phyloP scores from a whole-genome alignment of 1,140 invertebrate species.

The Aphidius gifuensis region DNA sequence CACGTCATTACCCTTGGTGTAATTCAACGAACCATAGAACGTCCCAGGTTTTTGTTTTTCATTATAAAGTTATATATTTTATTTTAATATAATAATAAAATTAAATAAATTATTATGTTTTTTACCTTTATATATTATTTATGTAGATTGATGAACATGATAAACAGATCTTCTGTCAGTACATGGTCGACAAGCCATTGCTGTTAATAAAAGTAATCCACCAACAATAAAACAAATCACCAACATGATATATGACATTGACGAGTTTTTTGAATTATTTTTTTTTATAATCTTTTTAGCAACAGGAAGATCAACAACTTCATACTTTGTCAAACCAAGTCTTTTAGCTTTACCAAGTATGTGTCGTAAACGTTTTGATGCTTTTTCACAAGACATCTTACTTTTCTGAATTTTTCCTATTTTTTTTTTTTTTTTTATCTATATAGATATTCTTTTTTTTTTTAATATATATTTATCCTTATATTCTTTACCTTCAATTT shows the following conservation, averaged over 20 bases:
- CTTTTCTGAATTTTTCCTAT: constrained; percentile 6
- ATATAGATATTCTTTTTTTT: no score
- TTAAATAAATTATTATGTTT: background rate
- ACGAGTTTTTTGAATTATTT: constrained; percentile 25
- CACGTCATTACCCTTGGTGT: constrained; percentile 32
- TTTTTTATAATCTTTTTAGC: constrained; percentile 32
- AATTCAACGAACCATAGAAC: constrained; percentile 29
- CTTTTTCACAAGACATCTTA: constrained; percentile 41
- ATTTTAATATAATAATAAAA: background rate
- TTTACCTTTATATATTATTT: background rate
- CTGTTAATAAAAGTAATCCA: constrained; percentile 27
- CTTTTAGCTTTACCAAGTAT: constrained; percentile 37
- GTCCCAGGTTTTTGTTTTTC: no score
- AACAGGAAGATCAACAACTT: constrained; percentile 35
- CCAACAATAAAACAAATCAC: constrained; percentile 32
- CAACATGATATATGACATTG: constrained; percentile 29
- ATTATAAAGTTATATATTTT: no score
- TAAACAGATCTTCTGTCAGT: constrained; percentile 20
- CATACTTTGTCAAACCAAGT: constrained; percentile 34
- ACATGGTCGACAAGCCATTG: constrained; percentile 36
- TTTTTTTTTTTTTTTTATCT: background rate
- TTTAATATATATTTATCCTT: no score
- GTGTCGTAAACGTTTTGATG: constrained; percentile 35
- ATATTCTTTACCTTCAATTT: no score
- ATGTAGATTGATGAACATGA: constrained; percentile 14